These are phyloP conservation scores for Corbicula japonica DNA, from an alignment of 2,888 invertebrate genomes.

Conservation along the genomic window DNA sequence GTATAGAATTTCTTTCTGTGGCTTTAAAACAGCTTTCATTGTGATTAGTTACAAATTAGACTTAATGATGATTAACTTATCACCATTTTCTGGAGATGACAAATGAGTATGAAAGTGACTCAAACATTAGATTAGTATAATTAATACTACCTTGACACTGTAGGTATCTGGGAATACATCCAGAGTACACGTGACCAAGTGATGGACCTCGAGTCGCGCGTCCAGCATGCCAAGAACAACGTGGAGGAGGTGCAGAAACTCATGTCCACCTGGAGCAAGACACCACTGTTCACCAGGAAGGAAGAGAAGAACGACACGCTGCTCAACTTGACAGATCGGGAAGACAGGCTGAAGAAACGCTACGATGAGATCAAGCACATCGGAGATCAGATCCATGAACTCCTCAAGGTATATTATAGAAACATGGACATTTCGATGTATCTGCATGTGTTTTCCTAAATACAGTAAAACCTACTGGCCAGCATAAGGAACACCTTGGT, in stretches of 20 bases:
- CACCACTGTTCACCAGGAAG: constrained; percentile 95
- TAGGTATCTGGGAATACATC: constrained; percentile 94
- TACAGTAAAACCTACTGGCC: too few relatives aligned
- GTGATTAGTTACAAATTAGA: too few relatives aligned
- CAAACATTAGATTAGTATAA: background rate
- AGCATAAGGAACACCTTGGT: too few relatives aligned
- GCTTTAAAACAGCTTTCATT: too few relatives aligned
- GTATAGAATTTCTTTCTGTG: too few relatives aligned
- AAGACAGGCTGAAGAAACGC: constrained; percentile 92
- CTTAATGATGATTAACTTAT: too few relatives aligned
- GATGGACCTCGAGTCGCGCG: constrained; percentile 92
- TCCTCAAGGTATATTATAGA: constrained; percentile 91
- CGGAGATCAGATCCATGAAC: constrained; percentile 91
- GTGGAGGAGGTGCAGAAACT: constrained; percentile 92
- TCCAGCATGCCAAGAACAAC: constrained; percentile 94
- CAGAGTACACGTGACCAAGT: constrained; percentile 92
- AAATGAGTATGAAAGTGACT: background rate
- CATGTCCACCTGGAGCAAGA: constrained; percentile 94
- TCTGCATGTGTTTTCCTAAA: too few relatives aligned
- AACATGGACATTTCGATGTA: too few relatives aligned
- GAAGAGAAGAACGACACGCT: constrained; percentile 95
- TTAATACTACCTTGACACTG: constrained; percentile 51
- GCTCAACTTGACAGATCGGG: constrained; percentile 93
- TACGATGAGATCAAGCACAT: constrained; percentile 92
- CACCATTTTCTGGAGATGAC: too few relatives aligned